phyloP scores from a whole-genome alignment of 2,797 vertebrate genomes.

The Danio albolineatus region DNA sequence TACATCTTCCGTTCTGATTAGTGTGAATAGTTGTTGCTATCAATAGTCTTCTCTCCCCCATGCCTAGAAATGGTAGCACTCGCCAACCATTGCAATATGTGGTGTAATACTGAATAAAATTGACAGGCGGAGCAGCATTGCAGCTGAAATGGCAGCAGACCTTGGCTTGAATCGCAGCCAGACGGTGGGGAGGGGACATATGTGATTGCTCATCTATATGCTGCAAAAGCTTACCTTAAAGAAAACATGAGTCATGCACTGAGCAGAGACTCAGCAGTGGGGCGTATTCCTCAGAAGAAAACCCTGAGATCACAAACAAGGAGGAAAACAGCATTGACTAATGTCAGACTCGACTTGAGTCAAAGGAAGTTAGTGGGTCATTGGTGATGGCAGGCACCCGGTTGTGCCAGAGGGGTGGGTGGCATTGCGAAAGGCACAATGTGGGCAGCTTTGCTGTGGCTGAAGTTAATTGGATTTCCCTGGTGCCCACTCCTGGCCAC shows the following conservation, averaged over 20 bases:
- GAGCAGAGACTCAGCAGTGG: slow-evolving; percentile 20
- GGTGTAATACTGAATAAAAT: slow-evolving; percentile 27
- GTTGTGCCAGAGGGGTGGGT: slow-evolving; percentile 68
- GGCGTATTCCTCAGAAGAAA: slow-evolving; percentile 17
- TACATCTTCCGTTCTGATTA: not conserved
- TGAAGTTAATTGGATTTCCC: slow-evolving; percentile 77
- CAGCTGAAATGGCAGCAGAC: slow-evolving; percentile 38
- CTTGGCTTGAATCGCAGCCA: slow-evolving; percentile 22
- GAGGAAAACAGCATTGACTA: slow-evolving; percentile 52
- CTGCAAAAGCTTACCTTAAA: slow-evolving; percentile 36
- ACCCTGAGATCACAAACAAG: slow-evolving; percentile 1
- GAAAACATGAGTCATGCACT: slow-evolving; percentile 41
- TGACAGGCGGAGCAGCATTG: slow-evolving; percentile 23
- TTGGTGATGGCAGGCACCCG: slow-evolving; percentile 72
- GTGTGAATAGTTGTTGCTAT: not conserved
- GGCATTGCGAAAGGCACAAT: slow-evolving; percentile 60
- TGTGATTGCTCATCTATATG: slow-evolving; percentile 45
- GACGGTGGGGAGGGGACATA: slow-evolving; percentile 31
- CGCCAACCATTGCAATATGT: not conserved
- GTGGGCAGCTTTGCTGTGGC: slow-evolving; percentile 68
- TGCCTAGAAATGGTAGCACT: not conserved
- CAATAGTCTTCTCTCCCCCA: not conserved
- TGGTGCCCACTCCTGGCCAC: slow-evolving; percentile 75
- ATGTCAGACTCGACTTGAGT: slow-evolving; percentile 66
- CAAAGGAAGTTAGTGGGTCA: slow-evolving; percentile 69